phyloP scores from a whole-genome alignment of 2,888 invertebrate genomes.

The Epicampocera succincta region DNA sequence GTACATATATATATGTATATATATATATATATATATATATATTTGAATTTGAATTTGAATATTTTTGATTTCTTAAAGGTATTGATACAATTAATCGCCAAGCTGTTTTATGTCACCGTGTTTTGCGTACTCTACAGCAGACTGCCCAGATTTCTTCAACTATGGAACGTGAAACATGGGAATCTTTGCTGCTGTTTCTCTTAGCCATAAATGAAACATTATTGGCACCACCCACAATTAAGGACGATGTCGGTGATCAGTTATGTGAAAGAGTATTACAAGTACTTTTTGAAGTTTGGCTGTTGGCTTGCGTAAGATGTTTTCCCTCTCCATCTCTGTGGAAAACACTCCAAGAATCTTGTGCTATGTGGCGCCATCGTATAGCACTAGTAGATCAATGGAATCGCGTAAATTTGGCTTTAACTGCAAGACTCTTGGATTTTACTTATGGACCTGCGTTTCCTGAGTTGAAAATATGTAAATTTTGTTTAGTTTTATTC shows the following conservation, averaged over 20 bases:
- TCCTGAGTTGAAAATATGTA: conserved; percentile 90
- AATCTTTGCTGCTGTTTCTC: conserved; percentile 91
- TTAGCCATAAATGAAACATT: conserved; percentile 95
- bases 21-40: no score
- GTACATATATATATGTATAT: no score
- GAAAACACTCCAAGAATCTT: conserved; percentile 96
- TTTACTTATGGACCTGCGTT: conserved; percentile 95
- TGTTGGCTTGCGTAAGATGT: conserved; percentile 85
- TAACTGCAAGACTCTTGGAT: conserved; percentile 91
- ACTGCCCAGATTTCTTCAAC: conserved; percentile 88
- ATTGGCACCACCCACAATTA: conserved; percentile 94
- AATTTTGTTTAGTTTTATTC: conserved; percentile 74
- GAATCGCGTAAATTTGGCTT: conserved; percentile 94
- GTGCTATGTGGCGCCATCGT: conserved; percentile 96
- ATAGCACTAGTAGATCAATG: conserved; percentile 96
- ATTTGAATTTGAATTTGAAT: neutral
- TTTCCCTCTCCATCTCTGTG: conserved; percentile 97
- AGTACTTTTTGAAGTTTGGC: conserved; percentile 93
- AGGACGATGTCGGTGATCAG: conserved; percentile 97
- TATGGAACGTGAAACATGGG: conserved; percentile 95
- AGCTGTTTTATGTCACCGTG: conserved; percentile 95
- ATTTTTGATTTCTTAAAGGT: conserved; percentile 82
- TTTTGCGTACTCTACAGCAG: conserved; percentile 91
- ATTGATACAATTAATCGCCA: conserved; percentile 95
- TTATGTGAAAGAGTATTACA: conserved; percentile 96